Evolutionary conservation across 2,113 vertebrate genomes (phyloP).

Genomic region (Halichoeres trimaculatus): DNA sequence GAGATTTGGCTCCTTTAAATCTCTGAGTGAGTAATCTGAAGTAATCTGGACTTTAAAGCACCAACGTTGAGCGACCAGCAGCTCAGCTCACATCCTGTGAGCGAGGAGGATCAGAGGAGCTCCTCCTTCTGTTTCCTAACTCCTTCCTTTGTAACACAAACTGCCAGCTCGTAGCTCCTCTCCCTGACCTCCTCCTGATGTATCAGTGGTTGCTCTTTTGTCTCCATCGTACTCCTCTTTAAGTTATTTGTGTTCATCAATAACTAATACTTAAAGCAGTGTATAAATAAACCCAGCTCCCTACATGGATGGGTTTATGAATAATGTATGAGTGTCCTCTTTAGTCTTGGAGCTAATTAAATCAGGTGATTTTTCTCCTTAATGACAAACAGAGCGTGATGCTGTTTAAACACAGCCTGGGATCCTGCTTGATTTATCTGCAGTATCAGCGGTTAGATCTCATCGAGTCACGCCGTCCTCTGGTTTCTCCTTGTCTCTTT

Average conservation of each 20-base stretch:
- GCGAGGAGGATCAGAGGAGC: too few relatives aligned
- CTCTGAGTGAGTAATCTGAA: too few relatives aligned
- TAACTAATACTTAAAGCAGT: neutral
- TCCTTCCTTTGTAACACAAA: too few relatives aligned
- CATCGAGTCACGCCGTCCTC: neutral
- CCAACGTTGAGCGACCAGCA: too few relatives aligned
- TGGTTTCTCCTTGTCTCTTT: slow-evolving; percentile 21
- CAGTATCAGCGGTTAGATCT: slow-evolving; percentile 29
- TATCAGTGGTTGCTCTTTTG: too few relatives aligned
- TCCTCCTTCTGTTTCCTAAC: too few relatives aligned
- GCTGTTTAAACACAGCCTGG: slow-evolving; percentile 1
- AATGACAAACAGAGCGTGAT: neutral
- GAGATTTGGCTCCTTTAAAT: too few relatives aligned
- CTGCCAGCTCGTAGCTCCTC: too few relatives aligned
- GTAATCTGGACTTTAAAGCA: too few relatives aligned
- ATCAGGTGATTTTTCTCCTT: slow-evolving; percentile 26
- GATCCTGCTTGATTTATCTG: slow-evolving; percentile 40
- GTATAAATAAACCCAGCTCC: slow-evolving; percentile 25
- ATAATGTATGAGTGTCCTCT: slow-evolving; percentile 29
- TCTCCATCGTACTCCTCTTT: neutral
- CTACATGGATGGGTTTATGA: neutral
- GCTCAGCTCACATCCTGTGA: too few relatives aligned
- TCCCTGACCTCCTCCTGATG: too few relatives aligned
- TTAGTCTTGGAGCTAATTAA: slow-evolving; percentile 35
- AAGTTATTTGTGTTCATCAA: neutral